Conservation (phyloP, 2,797 vertebrate genomes). For the Carapus acus region DNA sequence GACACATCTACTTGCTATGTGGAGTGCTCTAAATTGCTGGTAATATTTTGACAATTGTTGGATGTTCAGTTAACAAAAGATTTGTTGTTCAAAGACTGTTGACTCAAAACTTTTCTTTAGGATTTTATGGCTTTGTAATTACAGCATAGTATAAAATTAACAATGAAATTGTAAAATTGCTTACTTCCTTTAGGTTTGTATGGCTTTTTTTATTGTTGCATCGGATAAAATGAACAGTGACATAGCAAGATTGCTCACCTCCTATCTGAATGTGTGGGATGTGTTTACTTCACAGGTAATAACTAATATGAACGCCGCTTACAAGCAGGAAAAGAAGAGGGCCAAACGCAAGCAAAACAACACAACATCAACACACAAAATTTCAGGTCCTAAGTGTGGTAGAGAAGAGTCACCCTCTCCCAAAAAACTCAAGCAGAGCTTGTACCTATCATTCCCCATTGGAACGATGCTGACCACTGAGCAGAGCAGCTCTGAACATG, state of each 20-base stretch:
- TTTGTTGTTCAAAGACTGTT: too few relatives aligned
- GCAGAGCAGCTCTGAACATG: slow-evolving; percentile 52
- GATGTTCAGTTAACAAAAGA: too few relatives aligned
- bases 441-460: slow-evolving; percentile 80
- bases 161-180: too few relatives aligned
- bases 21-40: too few relatives aligned
- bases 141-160: too few relatives aligned
- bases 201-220: background rate
- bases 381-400: slow-evolving; percentile 63
- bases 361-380: slow-evolving; percentile 67
- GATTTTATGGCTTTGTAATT: too few relatives aligned
- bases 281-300: slow-evolving; percentile 72
- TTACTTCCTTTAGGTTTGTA: too few relatives aligned
- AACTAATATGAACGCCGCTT: slow-evolving; percentile 78
- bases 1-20: too few relatives aligned
- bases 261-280: slow-evolving; percentile 2
- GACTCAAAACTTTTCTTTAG: too few relatives aligned
- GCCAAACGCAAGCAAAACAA: slow-evolving; percentile 67
- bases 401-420: slow-evolving; percentile 45
- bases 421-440: slow-evolving; percentile 78
- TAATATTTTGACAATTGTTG: too few relatives aligned
- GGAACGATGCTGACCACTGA: slow-evolving; percentile 73
- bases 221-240: too few relatives aligned
- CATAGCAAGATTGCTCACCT: background rate
- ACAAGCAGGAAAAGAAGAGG: slow-evolving; percentile 80